Base-by-base conservation (phyloP, 2,113 vertebrate species). In the Equus quagga region DNA sequence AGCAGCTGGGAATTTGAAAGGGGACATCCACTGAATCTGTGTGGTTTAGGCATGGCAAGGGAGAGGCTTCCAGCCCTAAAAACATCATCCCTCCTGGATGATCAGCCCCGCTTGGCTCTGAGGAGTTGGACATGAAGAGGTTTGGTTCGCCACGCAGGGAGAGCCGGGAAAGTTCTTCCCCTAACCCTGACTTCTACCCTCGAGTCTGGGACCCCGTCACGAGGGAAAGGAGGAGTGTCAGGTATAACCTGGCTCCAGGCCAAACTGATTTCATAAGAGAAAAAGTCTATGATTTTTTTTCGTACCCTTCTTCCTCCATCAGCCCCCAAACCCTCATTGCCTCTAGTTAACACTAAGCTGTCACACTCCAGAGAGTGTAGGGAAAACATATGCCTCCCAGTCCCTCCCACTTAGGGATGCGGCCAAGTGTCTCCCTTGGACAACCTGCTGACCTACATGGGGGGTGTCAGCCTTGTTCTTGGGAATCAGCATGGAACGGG, bases 141-240 rank as follows among this genome's bases (percentile, higher is more conserved):
- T 97, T 95, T 97, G 97, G 92, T 97, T 89, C 23, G 33, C 92
- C 88, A 69, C 41, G 49, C 69, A 54, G 44, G 44, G 80, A 75
- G 56, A 89, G 64, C 58, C 83, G 24, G 18, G 15, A 33, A 95
- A 67, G 36, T 9, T 28, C 46, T 58, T 58, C 28, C 24, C 36
- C 82, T 69, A 18, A 21, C 15, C 90, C 62, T 70, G 72, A 33
- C 58, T 3, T 49, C 69, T 60, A 5, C 44, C n/a, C 58, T 13
- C 19, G n/a, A 5, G 36, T 41, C 69, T 33, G 46, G 70, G 44
- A 60, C 51, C 83, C 17, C 21, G 11, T 70, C 44, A 80, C 23
- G 87, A 80, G 51, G 15, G 24, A 72, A 75, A 70, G 67, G 51
- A 88, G 23, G 31, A 15, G 19, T 24, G 15, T 19, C 14, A 54